These are phyloP conservation scores for Archips crataeganus DNA, from an alignment of 2,888 invertebrate genomes.

Conservation along the genomic window DNA sequence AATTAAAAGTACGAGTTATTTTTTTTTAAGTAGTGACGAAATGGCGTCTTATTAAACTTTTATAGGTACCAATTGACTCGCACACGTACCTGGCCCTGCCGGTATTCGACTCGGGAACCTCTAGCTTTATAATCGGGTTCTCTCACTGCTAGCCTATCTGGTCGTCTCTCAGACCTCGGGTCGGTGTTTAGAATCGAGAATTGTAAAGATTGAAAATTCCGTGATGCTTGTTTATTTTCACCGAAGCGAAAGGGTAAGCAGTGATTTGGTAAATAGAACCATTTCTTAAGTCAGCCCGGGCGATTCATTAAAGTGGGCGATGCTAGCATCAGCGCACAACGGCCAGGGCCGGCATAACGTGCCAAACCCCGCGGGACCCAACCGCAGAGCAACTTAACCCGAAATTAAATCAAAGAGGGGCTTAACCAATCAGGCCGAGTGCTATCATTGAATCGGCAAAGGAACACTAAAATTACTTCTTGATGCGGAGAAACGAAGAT, in stretches of 20 bases:
- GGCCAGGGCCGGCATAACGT: conserved; percentile 52
- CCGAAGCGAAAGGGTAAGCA: conserved; percentile 3
- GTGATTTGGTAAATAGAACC: conserved; percentile 35
- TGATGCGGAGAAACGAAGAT: conserved; percentile 86
- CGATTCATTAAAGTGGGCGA: conserved; percentile 38
- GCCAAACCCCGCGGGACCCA: conserved; percentile 71
- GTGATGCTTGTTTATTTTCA: conserved; percentile 17
- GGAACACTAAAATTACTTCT: conserved; percentile 86
- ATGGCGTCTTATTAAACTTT: no score
- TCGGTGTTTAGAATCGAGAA: no score
- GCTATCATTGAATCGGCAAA: conserved; percentile 86
- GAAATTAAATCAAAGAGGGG: conserved; percentile 86
- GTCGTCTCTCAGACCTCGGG: no score
- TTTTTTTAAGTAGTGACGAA: no score
- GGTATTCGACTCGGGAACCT: no score
- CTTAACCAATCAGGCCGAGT: conserved; percentile 85
- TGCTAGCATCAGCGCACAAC: conserved; percentile 33
- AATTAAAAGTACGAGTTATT: no score
- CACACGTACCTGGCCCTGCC: no score
- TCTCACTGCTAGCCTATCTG: no score
- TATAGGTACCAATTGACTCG: no score
- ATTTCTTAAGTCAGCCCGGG: conserved; percentile 27
- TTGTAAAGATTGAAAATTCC: neutral
- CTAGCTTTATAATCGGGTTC: no score
- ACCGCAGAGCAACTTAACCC: conserved; percentile 83